phyloP scores from a whole-genome alignment of 1,140 invertebrate genomes.

The Trinorchestia longiramus region DNA sequence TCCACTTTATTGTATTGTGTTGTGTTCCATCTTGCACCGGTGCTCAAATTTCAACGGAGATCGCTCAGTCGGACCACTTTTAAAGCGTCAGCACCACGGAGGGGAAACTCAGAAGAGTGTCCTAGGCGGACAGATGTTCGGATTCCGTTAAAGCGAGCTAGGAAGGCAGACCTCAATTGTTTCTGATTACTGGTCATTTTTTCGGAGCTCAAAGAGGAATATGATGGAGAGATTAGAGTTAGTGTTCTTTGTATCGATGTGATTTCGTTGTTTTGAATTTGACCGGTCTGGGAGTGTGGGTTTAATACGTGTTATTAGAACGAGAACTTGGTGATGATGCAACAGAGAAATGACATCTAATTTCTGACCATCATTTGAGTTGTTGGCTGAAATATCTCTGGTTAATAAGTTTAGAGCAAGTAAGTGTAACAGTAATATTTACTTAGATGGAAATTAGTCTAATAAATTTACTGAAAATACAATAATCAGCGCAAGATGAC shows the following conservation, averaged over 20 bases:
- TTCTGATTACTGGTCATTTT: not conserved
- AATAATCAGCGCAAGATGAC: too few species aligned
- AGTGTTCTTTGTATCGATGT: not conserved
- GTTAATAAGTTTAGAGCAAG: too few species aligned
- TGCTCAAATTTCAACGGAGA: not conserved
- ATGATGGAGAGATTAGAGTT: not conserved
- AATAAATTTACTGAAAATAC: too few species aligned
- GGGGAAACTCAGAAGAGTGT: not conserved
- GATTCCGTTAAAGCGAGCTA: not conserved
- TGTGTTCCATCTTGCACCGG: not conserved
- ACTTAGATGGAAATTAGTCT: too few species aligned
- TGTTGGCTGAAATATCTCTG: too few species aligned
- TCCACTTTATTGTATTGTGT: too few species aligned
- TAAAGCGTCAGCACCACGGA: not conserved
- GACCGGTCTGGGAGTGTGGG: not conserved
- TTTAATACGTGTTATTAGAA: not conserved
- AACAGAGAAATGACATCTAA: not conserved
- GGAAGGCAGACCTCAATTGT: not conserved
- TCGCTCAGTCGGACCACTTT: not conserved
- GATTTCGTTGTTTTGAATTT: not conserved
- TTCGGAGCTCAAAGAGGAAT: not conserved
- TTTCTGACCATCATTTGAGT: not conserved
- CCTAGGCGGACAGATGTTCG: not conserved
- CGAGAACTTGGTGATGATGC: not conserved
- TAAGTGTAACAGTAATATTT: too few species aligned